Evolutionary conservation across 2,888 invertebrate species (phyloP), one percentile per base, ranked within the genome.

Genomic region (Lottia scabra): DNA sequence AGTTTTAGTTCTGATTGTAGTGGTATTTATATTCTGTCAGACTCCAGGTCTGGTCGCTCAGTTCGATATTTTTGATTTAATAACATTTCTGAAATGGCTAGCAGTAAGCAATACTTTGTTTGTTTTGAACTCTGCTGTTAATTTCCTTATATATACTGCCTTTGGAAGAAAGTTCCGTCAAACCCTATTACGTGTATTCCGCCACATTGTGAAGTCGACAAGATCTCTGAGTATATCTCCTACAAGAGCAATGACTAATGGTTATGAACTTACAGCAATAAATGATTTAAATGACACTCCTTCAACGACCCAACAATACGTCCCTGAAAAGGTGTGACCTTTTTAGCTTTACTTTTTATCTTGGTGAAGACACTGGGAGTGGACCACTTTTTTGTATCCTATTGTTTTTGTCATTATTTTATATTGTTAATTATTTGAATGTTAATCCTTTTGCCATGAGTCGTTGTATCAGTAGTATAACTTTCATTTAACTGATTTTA

Each of bases 11-110:
- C 77, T 87, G 19, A 85, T 88, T 67, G 87, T 88, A 65, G 81
- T 87, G 19, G 84, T 86, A n/a, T 88, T 88, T 75, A 83, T 88
- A 65, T 79, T 85, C 45, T 88, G 88, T 76, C 88, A 87, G 75
- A 86, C 85, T 6, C 87, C 87, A 0, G 86, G 85, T 26, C 78
- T 86, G 19, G 77, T 86, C 13, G 81, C 85, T 8, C 86, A 86
- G 74, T 85, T 85, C 71, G 82, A 84, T 71, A 73, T 86, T 65
- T 81, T 82, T 70, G 76, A 79, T 62, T 66, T 78, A 4, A 70
- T 71, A 44, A 75, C 77, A 0, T 79, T 87, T 68, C 69, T 84
- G 19, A 81, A 84, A 73, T 86, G 84, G 81, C 73, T 86, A 19
- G 87, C 85, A 62, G 80, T 86, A 19, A 84, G 85, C 72, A 87